phyloP scores from a whole-genome alignment of 2,888 invertebrate species.

The Macrostomum cliftonense region DNA sequence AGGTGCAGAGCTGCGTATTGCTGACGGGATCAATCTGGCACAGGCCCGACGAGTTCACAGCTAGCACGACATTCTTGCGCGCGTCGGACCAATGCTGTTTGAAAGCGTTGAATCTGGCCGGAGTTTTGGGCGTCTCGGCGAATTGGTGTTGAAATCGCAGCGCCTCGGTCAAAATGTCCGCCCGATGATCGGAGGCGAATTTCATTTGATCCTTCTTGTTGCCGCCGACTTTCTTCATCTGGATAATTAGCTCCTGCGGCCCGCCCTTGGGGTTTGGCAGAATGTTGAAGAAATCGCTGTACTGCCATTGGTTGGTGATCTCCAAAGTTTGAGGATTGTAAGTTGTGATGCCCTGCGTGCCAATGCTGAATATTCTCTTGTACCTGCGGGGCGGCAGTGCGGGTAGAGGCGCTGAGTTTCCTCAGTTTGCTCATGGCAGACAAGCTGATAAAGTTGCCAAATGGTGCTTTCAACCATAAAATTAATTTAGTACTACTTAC shows the following conservation, averaged over 20 bases:
- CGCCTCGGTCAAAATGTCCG: constrained; percentile 74
- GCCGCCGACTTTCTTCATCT: neutral
- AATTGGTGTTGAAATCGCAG: constrained; percentile 36
- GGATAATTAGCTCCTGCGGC: too few species aligned
- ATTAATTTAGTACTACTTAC: constrained; percentile 41
- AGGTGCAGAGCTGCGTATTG: constrained; percentile 59
- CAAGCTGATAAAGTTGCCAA: too few species aligned
- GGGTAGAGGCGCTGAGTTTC: too few species aligned
- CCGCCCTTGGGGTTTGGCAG: constrained; percentile 29
- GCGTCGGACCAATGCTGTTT: constrained; percentile 94
- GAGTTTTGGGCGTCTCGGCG: constrained; percentile 22
- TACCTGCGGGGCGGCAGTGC: constrained; percentile 47
- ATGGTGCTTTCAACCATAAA: neutral
- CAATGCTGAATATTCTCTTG: constrained; percentile 86
- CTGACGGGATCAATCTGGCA: constrained; percentile 76
- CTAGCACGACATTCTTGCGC: constrained; percentile 63
- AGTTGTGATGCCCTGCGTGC: constrained; percentile 80
- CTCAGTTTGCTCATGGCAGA: too few species aligned
- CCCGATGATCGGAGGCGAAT: constrained; percentile 83
- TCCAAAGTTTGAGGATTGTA: constrained; percentile 78
- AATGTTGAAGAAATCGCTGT: constrained; percentile 40
- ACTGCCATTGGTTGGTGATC: constrained; percentile 63
- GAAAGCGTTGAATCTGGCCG: constrained; percentile 63
- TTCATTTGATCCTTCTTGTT: constrained; percentile 46
- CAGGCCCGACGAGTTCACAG: constrained; percentile 73